These are phyloP conservation scores for Scaptomyza parva DNA, from an alignment of 2,888 invertebrate genomes.

Conservation along the genomic window DNA sequence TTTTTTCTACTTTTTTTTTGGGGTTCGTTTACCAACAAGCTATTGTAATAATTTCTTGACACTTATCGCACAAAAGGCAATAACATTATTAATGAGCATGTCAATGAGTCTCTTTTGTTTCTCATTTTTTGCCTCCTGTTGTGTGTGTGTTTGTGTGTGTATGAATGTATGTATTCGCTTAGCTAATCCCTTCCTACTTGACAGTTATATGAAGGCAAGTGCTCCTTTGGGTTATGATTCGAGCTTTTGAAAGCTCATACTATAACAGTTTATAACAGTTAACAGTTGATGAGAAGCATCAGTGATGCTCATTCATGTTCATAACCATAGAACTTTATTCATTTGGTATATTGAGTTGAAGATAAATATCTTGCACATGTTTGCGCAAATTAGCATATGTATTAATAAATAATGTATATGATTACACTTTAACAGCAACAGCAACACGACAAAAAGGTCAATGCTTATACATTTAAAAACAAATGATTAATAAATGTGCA, in stretches of 20 bases:
- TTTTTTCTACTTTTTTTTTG: background rate
- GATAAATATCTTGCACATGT: background rate
- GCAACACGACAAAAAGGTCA: slow-evolving; percentile 35
- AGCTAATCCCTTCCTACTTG: slow-evolving; percentile 53
- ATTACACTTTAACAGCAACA: slow-evolving; percentile 23
- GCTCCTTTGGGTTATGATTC: slow-evolving; percentile 10
- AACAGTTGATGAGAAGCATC: background rate
- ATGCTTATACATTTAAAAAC: slow-evolving; percentile 9
- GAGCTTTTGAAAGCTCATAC: background rate
- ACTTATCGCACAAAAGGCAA: slow-evolving; percentile 81
- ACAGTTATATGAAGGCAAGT: slow-evolving; percentile 37
- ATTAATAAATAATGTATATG: slow-evolving; percentile 12
- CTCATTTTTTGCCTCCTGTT: slow-evolving; percentile 33
- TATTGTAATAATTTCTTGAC: slow-evolving; percentile 79
- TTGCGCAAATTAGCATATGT: background rate
- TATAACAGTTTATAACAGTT: background rate
- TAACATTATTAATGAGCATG: slow-evolving; percentile 81
- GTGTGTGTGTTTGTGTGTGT: background rate
- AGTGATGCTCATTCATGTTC: background rate
- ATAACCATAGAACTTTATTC: too few species aligned
- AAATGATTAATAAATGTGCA: slow-evolving; percentile 11
- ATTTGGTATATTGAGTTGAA: background rate
- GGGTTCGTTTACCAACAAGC: slow-evolving; percentile 28
- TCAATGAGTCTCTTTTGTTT: slow-evolving; percentile 76
- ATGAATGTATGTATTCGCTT: slow-evolving; percentile 35